A percentile compares a stretch with the other conserved stretches of the same genome.
phyloP scores from a whole-genome alignment of 1,140 invertebrate species.

The Drosophila sproati region DNA sequence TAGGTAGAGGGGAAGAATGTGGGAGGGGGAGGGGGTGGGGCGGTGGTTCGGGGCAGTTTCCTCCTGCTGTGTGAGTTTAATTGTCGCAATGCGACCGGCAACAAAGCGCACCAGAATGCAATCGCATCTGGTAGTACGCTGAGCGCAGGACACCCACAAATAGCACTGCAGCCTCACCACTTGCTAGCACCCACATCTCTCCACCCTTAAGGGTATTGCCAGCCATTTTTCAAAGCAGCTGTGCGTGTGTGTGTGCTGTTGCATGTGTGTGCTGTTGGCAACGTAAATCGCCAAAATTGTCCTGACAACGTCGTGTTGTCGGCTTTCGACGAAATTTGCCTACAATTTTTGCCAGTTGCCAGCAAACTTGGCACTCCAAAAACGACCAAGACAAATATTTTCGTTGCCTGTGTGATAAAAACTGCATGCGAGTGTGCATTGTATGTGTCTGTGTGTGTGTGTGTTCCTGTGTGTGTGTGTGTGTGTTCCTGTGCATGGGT shows the following conservation, averaged over 20 bases:
- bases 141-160: constrained; percentile 31
- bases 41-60: not conserved
- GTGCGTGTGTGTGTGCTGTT: constrained; percentile 19
- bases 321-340: constrained; percentile 70
- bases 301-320: constrained; percentile 47
- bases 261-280: constrained; percentile 35
- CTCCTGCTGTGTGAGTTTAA: constrained; percentile 55
- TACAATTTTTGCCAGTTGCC: constrained; percentile 61
- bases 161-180: not conserved
- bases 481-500: constrained; percentile 9
- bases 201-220: constrained; percentile 12
- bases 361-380: constrained; percentile 48
- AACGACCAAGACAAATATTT: constrained; percentile 69
- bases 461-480: not conserved
- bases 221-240: constrained; percentile 61
- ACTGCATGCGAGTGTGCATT: constrained; percentile 29
- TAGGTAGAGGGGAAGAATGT: too few species aligned
- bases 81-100: constrained; percentile 63
- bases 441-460: not conserved
- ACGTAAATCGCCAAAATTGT: constrained; percentile 68
- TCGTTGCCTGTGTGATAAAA: constrained; percentile 62
- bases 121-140: constrained; percentile 25
- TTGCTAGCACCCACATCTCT: not conserved
- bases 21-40: too few species aligned
- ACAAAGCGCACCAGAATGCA: constrained; percentile 35